Evolutionary conservation across 2,113 vertebrate species (phyloP).

Genomic region (Thermophis baileyi): DNA sequence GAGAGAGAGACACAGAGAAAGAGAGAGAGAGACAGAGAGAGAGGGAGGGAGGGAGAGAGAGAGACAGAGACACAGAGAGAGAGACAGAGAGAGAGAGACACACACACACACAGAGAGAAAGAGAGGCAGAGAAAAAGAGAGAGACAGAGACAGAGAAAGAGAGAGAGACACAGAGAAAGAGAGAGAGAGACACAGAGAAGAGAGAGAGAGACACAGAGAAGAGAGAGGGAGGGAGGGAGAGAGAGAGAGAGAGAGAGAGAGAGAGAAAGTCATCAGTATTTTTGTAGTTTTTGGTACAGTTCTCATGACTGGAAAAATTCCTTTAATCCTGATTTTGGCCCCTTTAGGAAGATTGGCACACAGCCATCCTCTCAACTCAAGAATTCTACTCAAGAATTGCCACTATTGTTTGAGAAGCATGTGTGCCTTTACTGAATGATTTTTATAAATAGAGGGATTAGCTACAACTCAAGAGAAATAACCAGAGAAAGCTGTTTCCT

Average conservation of each 20-base stretch:
- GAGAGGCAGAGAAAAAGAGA: too few relatives aligned
- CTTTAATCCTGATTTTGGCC: not conserved
- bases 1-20: too few relatives aligned
- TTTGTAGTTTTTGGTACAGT: not conserved
- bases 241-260: too few relatives aligned
- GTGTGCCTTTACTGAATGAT: not conserved
- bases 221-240: too few relatives aligned
- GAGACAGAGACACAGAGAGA: too few relatives aligned
- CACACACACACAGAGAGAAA: too few relatives aligned
- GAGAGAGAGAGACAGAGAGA: too few relatives aligned
- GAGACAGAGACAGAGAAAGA: too few relatives aligned
- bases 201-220: too few relatives aligned
- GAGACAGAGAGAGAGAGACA: not conserved
- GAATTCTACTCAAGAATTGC: not conserved
- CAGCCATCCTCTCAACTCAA: not conserved
- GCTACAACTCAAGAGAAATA: not conserved
- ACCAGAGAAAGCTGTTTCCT: not conserved
- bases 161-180: not conserved
- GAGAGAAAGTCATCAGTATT: not conserved
- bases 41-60: too few relatives aligned
- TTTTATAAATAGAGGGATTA: not conserved
- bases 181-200: too few relatives aligned
- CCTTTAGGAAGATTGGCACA: not conserved
- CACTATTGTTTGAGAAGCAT: not conserved
- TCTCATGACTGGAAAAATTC: not conserved